Percentiles rank a stretch among this genome's conserved stretches.
These are phyloP conservation scores for Yponomeuta plumbellus DNA, from an alignment of 2,888 invertebrate species.

Conservation along the genomic window DNA sequence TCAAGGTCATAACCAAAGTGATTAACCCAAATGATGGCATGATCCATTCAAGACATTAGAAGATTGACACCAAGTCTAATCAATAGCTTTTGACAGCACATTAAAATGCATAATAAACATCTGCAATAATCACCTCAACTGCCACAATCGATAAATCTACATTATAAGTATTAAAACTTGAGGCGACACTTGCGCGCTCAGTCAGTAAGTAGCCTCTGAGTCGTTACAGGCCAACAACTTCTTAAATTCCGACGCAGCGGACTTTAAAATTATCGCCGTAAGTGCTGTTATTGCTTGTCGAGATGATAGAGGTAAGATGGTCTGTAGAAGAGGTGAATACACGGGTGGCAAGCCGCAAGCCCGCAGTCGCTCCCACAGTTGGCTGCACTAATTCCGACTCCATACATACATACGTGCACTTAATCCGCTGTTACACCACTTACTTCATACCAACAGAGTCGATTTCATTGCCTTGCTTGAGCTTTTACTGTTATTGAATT, in stretches of 20 bases:
- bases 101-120: background rate
- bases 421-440: constrained; percentile 41
- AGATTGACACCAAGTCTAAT: background rate
- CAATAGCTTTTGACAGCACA: background rate
- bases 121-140: background rate
- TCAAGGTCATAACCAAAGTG: too few species aligned
- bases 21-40: too few species aligned
- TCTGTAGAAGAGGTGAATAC: constrained; percentile 9
- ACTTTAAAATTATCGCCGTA: background rate
- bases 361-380: constrained; percentile 45
- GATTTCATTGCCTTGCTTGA: background rate
- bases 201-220: background rate
- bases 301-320: background rate
- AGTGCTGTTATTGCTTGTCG: background rate
- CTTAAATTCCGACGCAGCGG: background rate
- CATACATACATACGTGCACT: constrained; percentile 40
- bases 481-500: constrained; percentile 9
- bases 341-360: constrained; percentile 66
- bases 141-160: background rate
- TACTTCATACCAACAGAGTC: constrained; percentile 21
- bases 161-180: background rate
- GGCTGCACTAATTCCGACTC: constrained; percentile 56
- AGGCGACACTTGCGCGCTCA: constrained; percentile 5
- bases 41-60: too few species aligned
- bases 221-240: background rate